Conservation (phyloP, 2,113 vertebrate species). For the Notarius quadriscutis region DNA sequence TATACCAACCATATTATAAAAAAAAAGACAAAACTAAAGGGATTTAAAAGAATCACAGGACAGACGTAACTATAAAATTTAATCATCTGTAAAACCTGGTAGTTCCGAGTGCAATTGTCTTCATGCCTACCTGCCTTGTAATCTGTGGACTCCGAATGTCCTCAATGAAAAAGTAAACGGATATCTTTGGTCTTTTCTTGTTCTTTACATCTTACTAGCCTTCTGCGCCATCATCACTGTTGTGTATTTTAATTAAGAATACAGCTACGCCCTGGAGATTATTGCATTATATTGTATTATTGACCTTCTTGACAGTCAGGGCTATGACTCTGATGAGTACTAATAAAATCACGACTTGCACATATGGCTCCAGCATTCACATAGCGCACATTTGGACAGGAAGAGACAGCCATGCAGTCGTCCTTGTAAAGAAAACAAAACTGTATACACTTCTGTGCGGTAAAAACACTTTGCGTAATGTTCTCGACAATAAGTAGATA, state of each 20-base stretch:
- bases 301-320: background rate
- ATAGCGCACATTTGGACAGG: background rate
- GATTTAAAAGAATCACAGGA: constrained; percentile 19
- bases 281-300: constrained; percentile 4
- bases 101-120: background rate
- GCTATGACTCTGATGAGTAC: background rate
- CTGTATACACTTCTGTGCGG: background rate
- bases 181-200: background rate
- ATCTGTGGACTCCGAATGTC: background rate
- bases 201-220: background rate
- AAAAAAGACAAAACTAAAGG: constrained; percentile 28
- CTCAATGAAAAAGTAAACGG: background rate
- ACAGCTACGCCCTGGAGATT: background rate
- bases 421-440: background rate
- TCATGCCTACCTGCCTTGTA: background rate
- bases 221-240: background rate
- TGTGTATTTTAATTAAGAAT: background rate
- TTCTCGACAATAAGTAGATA: background rate
- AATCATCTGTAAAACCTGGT: constrained; percentile 1
- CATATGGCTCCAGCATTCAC: background rate
- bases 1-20: background rate
- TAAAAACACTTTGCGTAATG: background rate
- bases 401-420: background rate
- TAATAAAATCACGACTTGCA: background rate
- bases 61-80: constrained; percentile 18